Evolutionary conservation across 2,797 vertebrate genomes (phyloP).

Genomic region (Sardinella longiceps): DNA sequence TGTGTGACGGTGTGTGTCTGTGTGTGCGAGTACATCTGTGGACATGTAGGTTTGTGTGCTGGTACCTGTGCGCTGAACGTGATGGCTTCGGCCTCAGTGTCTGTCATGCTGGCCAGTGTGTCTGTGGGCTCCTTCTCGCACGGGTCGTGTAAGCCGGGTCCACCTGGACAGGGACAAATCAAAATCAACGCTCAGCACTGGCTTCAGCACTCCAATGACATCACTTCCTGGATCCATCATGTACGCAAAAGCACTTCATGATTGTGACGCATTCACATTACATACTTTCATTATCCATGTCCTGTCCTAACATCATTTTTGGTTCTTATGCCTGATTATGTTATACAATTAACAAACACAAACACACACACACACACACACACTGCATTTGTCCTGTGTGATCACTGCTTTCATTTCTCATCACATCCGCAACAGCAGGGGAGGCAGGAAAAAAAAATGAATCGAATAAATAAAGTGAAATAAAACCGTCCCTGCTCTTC

Average conservation of each 20-base stretch:
- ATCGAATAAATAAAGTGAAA: constrained; percentile 24
- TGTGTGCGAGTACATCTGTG: not conserved
- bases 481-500: constrained; percentile 24
- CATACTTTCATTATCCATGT: not conserved
- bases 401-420: not conserved
- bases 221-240: not conserved
- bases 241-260: not conserved
- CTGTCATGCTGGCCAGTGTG: constrained; percentile 87
- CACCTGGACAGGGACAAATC: constrained; percentile 73
- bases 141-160: constrained; percentile 94
- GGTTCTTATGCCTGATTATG: not conserved
- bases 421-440: not conserved
- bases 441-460: not conserved
- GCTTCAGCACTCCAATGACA: not conserved
- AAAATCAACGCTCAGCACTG: not conserved
- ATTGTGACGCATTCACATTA: not conserved
- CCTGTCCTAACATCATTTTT: not conserved
- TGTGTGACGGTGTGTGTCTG: not conserved
- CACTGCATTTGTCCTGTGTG: not conserved
- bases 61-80: constrained; percentile 94
- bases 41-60: not conserved
- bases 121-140: constrained; percentile 94
- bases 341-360: not conserved
- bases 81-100: constrained; percentile 91
- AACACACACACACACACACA: not conserved